These are phyloP conservation scores for Drosophila neocordata DNA, from an alignment of 1,140 invertebrate species.

Conservation along the genomic window DNA sequence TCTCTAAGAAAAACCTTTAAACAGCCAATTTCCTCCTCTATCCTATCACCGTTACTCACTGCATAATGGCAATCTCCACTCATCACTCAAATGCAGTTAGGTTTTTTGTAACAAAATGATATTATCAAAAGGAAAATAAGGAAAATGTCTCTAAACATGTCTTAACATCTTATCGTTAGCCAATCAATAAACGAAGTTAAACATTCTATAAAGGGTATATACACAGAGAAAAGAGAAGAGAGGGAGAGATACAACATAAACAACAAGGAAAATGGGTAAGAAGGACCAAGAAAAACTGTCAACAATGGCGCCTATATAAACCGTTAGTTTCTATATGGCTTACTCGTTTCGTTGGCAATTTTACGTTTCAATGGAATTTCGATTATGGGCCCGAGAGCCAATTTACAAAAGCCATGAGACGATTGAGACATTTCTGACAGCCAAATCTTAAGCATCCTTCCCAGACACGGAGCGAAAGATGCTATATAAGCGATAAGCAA, in stretches of 20 bases:
- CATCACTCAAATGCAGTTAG: conserved; percentile 25
- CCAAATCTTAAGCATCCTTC: conserved; percentile 47
- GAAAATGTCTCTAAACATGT: conserved; percentile 27
- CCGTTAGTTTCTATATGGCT: conserved; percentile 20
- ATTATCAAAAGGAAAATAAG: conserved; percentile 20
- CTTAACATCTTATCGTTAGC: conserved; percentile 28
- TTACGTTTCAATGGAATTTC: conserved; percentile 76
- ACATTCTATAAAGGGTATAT: conserved; percentile 29
- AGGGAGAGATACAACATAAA: neutral
- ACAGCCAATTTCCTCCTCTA: neutral
- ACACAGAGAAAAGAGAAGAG: neutral
- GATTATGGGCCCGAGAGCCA: conserved; percentile 65
- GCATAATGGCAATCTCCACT: neutral
- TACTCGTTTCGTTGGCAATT: conserved; percentile 52
- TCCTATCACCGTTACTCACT: neutral
- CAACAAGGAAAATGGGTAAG: conserved; percentile 1
- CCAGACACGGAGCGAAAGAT: conserved; percentile 61
- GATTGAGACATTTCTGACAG: conserved; percentile 74
- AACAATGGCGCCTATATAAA: conserved; percentile 53
- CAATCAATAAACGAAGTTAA: conserved; percentile 39
- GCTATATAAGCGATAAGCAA: neutral
- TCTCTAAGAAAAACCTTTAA: neutral
- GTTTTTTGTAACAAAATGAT: conserved; percentile 23
- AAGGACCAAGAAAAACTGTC: conserved; percentile 37
- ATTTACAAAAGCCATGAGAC: conserved; percentile 60